Conservation (phyloP, 2,888 invertebrate genomes). For the Ophion ellenae region DNA sequence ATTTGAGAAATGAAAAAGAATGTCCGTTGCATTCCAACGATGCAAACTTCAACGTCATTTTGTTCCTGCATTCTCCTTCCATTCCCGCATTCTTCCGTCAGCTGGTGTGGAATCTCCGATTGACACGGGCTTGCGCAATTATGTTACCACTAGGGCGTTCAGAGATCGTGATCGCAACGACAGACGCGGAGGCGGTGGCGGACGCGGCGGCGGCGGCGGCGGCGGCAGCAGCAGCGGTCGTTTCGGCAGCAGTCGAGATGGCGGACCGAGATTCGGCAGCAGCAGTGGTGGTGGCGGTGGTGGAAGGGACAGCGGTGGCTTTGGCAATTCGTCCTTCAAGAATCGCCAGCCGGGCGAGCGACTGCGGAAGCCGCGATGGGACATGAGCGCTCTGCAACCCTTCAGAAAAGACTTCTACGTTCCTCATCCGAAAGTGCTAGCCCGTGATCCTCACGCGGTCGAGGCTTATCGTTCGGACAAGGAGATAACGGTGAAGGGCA, state of each 20-base stretch:
- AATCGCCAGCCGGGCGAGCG: slow-evolving; percentile 91
- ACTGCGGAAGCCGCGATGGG: slow-evolving; percentile 95
- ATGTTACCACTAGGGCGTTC: slow-evolving; percentile 76
- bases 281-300: slow-evolving; percentile 80
- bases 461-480: slow-evolving; percentile 91
- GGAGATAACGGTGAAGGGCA: slow-evolving; percentile 95
- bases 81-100: neutral
- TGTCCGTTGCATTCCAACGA: too few relatives aligned
- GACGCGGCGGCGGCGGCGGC: slow-evolving; percentile 84
- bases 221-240: slow-evolving; percentile 84
- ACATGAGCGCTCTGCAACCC: slow-evolving; percentile 90
- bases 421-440: slow-evolving; percentile 90
- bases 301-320: slow-evolving; percentile 81
- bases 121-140: slow-evolving; percentile 42
- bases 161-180: slow-evolving; percentile 81
- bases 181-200: slow-evolving; percentile 73
- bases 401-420: slow-evolving; percentile 97
- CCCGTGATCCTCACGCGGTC: slow-evolving; percentile 88
- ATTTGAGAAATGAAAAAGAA: too few relatives aligned
- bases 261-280: slow-evolving; percentile 84
- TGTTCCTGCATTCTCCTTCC: neutral
- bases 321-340: slow-evolving; percentile 84
- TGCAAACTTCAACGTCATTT: neutral
- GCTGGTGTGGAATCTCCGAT: neutral
- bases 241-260: slow-evolving; percentile 73